phyloP scores from a whole-genome alignment of 1,140 invertebrate genomes.

The Camponotus pennsylvanicus region DNA sequence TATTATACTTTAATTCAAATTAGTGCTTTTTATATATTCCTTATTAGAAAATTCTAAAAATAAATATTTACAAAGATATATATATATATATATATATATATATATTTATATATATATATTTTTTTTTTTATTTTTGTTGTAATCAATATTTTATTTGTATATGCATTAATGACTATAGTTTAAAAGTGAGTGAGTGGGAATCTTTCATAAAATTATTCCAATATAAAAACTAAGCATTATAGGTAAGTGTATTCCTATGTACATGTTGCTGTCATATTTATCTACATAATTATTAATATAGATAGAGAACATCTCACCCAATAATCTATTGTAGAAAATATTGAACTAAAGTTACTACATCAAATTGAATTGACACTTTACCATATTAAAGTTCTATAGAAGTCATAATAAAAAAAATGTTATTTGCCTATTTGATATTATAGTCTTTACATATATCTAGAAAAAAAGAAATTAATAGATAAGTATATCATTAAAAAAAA shows the following conservation, averaged over 20 bases:
- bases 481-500: neutral
- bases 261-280: slow-evolving; percentile 19
- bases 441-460: neutral
- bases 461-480: slow-evolving; percentile 29
- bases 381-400: neutral
- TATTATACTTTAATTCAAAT: slow-evolving; percentile 2
- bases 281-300: slow-evolving; percentile 3
- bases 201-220: slow-evolving; percentile 29
- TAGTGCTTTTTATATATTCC: no score
- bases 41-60: neutral
- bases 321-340: neutral
- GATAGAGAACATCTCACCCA: neutral
- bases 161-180: slow-evolving; percentile 30
- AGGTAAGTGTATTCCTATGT: slow-evolving; percentile 49
- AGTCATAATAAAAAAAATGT: neutral
- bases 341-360: neutral
- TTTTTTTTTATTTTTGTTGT: neutral
- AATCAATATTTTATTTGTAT: neutral
- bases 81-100: neutral
- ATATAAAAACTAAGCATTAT: slow-evolving; percentile 22
- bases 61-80: slow-evolving; percentile 16
- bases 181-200: slow-evolving; percentile 51
- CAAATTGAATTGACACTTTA: neutral
- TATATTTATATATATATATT: neutral
- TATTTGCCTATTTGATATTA: neutral